Evolutionary conservation across 2,113 vertebrate genomes (phyloP), one percentile per base, ranked within the genome.

Genomic region (Paratilapia polleni): DNA sequence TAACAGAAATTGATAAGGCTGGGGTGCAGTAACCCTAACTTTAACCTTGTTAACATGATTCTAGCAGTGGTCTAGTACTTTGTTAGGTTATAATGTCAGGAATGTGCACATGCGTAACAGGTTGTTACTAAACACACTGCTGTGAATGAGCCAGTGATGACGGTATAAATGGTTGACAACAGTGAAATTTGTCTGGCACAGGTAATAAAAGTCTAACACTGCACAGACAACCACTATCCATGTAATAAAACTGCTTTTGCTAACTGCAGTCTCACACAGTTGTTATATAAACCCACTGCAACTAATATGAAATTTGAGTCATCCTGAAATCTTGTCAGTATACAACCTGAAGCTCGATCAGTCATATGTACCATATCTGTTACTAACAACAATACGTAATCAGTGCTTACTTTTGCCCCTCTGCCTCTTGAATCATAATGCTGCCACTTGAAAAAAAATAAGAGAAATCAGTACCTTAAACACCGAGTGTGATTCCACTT

Each of bases 301-400:
- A 52, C 15, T 59, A 41, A 77, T 47, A 20, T 26, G 28, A 56
- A 15, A 24, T 54, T 8, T 49, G 7, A 26, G 15, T 66, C 59
- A 70, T 60, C 13, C 8, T 60, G 17, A 76, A 79, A 78, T 76
- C 15, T 24, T 77, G n/a, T 78, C 54, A 81, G 73, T 78, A 47
- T 47, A 4, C 41, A 63, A 26, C 19, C 2, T 36, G 13, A 20
- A 43, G 20, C 47, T 62, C 20, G 1, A 68, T 76, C 43, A 3
- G 47, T 76, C 15, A 15, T 22, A 59, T 58, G 36, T 78, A 22
- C 56, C 2, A 31, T 82, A 64, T 60, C 57, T 43, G 15, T 86
- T 41, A 31, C 8, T 41, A 9, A 77, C 34, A 84, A n/a, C 43
- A 78, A 34, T 43, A 61, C 8, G 34, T 34, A 70, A 60, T 64